These are phyloP conservation scores for Enteromius unitaeniatus DNA, from an alignment of 2,797 vertebrate species.

Conservation along the genomic window DNA sequence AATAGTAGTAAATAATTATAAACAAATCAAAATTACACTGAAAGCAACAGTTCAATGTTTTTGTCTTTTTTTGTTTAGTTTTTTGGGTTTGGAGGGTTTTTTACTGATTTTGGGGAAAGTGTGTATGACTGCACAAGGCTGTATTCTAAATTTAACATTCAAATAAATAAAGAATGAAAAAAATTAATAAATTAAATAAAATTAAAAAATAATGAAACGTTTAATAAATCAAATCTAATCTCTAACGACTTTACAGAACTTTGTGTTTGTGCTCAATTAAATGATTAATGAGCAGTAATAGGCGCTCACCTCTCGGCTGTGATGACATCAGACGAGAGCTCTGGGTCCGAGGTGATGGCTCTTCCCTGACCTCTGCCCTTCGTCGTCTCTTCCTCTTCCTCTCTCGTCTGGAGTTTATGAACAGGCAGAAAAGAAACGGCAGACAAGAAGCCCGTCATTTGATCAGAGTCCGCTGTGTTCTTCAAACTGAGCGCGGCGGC, in stretches of 20 bases:
- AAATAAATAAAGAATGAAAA: too few species aligned
- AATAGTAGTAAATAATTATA: too few species aligned
- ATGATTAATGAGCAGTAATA: neutral
- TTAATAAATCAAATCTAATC: too few species aligned
- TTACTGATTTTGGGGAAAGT: too few species aligned
- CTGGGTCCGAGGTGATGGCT: conserved; percentile 63
- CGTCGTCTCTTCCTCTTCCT: conserved; percentile 49
- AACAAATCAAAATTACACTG: too few species aligned
- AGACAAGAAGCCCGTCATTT: conserved; percentile 90
- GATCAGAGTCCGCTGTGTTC: neutral
- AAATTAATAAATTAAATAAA: neutral
- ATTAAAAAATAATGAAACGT: too few species aligned
- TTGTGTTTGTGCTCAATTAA: neutral
- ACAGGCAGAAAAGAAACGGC: conserved; percentile 87
- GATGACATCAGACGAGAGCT: conserved; percentile 69
- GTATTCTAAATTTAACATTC: neutral
- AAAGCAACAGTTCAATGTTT: too few species aligned
- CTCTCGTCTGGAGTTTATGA: conserved; percentile 78
- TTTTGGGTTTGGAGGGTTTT: too few species aligned
- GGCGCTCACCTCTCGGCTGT: conserved; percentile 84
- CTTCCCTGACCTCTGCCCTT: conserved; percentile 60
- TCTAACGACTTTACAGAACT: neutral
- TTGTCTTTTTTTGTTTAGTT: too few species aligned
- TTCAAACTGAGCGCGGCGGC: neutral
- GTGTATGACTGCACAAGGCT: too few species aligned